Conservation (phyloP, 2,797 vertebrate genomes). For the Malacoraja senta region DNA sequence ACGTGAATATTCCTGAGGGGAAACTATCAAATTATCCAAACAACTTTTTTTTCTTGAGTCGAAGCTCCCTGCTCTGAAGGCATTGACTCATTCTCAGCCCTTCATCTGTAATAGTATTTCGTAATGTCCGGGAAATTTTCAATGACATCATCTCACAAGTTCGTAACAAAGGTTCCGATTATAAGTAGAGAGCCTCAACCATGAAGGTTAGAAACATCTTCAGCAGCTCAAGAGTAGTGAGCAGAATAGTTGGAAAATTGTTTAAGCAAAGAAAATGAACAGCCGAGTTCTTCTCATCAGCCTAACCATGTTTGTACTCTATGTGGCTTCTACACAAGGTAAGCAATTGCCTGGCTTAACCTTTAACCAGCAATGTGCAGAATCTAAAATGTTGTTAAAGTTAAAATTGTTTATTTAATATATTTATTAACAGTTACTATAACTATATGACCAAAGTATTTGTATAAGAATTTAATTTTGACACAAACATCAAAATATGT, state of each 20-base stretch:
- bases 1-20: too few relatives aligned
- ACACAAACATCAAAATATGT: neutral
- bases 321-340: neutral
- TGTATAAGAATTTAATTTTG: neutral
- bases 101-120: neutral
- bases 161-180: too few relatives aligned
- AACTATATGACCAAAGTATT: neutral
- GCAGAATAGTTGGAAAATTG: neutral
- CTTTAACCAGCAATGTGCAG: neutral
- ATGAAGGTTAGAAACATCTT: neutral
- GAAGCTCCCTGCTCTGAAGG: neutral
- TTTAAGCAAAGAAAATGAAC: slow-evolving; percentile 22
- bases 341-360: neutral
- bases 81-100: neutral
- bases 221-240: neutral
- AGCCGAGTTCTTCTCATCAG: neutral
- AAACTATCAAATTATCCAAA: neutral
- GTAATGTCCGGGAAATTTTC: neutral
- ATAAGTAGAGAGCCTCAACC: neutral
- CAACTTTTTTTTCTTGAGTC: neutral
- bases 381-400: neutral
- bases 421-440: neutral
- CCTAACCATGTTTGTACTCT: neutral
- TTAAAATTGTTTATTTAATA: neutral
- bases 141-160: neutral